A percentile compares a stretch with the other conserved stretches of the same genome.
These are phyloP conservation scores for Tetrapedia diversipes DNA, from an alignment of 2,888 invertebrate genomes.

Conservation along the genomic window DNA sequence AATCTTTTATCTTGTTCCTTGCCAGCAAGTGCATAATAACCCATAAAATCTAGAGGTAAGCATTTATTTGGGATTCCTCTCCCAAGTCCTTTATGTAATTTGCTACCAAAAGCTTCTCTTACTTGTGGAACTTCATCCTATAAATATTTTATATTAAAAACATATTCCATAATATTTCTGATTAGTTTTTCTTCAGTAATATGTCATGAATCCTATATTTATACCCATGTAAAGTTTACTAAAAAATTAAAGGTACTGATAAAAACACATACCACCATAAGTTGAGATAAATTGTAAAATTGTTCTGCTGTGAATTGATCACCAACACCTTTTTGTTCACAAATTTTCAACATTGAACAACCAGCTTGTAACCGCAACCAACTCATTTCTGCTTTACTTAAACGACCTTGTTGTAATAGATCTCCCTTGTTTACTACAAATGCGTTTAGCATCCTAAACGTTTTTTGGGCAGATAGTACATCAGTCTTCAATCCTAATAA, in stretches of 20 bases:
- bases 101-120: slow-evolving; percentile 93
- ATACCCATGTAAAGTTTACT: not conserved
- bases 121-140: slow-evolving; percentile 93
- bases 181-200: not conserved
- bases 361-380: slow-evolving; percentile 96
- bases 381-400: slow-evolving; percentile 95
- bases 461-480: slow-evolving; percentile 94
- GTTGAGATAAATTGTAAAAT: slow-evolving; percentile 95
- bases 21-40: slow-evolving; percentile 95
- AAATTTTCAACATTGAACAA: slow-evolving; percentile 97
- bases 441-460: slow-evolving; percentile 96
- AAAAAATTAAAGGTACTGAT: not conserved
- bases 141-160: slow-evolving; percentile 59
- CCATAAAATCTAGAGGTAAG: slow-evolving; percentile 98
- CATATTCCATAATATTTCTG: not conserved
- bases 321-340: slow-evolving; percentile 97
- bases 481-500: slow-evolving; percentile 94
- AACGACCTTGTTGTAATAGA: slow-evolving; percentile 89
- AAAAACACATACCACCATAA: slow-evolving; percentile 90
- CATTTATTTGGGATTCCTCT: slow-evolving; percentile 94
- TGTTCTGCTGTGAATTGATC: slow-evolving; percentile 97
- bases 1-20: slow-evolving; percentile 93
- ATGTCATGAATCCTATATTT: not conserved
- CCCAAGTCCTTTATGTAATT: slow-evolving; percentile 94
- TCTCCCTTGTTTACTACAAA: slow-evolving; percentile 97